Base-by-base conservation (phyloP, 2,113 vertebrate genomes). In the Chrysochloris asiatica region DNA sequence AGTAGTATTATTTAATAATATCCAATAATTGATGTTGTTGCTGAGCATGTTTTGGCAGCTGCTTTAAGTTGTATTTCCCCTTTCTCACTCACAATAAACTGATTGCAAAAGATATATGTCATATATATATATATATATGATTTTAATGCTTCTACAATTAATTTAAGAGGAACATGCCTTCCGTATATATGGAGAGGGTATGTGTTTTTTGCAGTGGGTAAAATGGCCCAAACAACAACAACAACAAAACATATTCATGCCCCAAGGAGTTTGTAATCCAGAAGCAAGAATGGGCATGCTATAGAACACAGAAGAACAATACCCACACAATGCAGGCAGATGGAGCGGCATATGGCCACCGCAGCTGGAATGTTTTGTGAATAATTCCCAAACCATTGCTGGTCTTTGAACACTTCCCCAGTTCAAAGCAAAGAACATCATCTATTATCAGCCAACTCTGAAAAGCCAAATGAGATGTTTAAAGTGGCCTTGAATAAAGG, bases 361-460 rank as follows among this genome's bases (percentile, higher is more conserved):
- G 93, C 80, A 93, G 83, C 88, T 96, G 92, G 83, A 96, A 77
- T 41, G 36, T 72, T 94, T 94, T 95, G 89, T 95, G 95, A 97
- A 83, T 56, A 59, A 97, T 95, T 94, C 96, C 93, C 93, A 95
- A 96, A 94, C 94, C 92, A 93, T 96, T 61, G 45, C 93, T 94
- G 90, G 80, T 92, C 94, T 97, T 97, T 94, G 97, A 97, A 95
- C 92, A 96, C 88, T 95, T 96, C 94, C 95, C 61, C 78, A 72
- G 82, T 95, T 96, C 94, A 97, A 97, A 92, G 79, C 95, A 96
- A 83, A 96, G 79, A 97, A 96, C 88, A 97, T 67, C 89, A 96
- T 95, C 83, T 84, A 88, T 90, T 95, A 96, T 92, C 95, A 96
- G 94, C n/a, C 95, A 95, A 96, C 41, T 92, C 93, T 95, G 93